A percentile compares a stretch with the other conserved stretches of the same genome.
Evolutionary conservation across 2,888 invertebrate genomes (phyloP).

Genomic region (Nebria salina): DNA sequence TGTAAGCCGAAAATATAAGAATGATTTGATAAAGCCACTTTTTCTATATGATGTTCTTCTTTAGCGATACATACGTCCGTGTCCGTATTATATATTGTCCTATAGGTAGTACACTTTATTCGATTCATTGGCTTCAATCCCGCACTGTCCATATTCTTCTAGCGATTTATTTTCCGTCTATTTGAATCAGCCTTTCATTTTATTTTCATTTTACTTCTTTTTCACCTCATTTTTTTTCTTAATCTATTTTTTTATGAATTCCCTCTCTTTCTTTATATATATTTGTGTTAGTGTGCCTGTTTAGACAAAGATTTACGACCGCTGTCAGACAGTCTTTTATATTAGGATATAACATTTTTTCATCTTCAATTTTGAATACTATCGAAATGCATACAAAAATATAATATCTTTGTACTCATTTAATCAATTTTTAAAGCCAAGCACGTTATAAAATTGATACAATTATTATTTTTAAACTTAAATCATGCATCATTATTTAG

Average conservation of each 20-base stretch:
- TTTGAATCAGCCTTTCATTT: conserved; percentile 61
- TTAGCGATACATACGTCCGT: background rate
- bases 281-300: conserved; percentile 48
- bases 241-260: conserved; percentile 58
- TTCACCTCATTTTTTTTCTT: conserved; percentile 61
- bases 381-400: conserved; percentile 32
- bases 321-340: conserved; percentile 61
- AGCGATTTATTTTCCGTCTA: conserved; percentile 60
- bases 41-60: background rate
- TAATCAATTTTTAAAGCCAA: too few species aligned
- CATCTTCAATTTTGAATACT: conserved; percentile 52
- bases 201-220: conserved; percentile 59
- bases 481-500: background rate
- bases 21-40: background rate
- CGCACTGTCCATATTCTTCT: conserved; percentile 40
- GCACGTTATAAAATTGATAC: too few species aligned
- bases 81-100: conserved; percentile 20
- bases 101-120: conserved; percentile 11
- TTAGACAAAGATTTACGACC: conserved; percentile 63
- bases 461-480: too few species aligned
- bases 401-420: background rate
- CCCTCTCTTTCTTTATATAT: background rate
- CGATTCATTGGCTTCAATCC: conserved; percentile 35
- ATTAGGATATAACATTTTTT: conserved; percentile 63
- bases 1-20: background rate